These are phyloP conservation scores for Anguilla marmorata DNA, from an alignment of 2,797 vertebrate species.

Conservation along the genomic window DNA sequence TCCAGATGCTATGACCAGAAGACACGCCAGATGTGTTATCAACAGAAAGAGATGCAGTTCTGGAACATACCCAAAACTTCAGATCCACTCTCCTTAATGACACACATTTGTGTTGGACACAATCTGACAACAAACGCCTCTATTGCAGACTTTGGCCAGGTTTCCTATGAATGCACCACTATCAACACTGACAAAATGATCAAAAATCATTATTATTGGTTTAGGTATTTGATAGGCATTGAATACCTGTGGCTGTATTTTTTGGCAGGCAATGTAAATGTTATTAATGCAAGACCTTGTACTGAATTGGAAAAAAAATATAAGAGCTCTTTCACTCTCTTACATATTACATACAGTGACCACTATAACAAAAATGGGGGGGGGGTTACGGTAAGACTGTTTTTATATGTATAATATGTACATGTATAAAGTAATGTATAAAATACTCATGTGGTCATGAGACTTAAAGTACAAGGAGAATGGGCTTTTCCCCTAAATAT, in stretches of 20 bases:
- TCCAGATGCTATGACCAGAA: constrained; percentile 10
- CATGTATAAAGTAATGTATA: constrained; percentile 16
- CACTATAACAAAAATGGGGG: background rate
- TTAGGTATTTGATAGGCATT: background rate
- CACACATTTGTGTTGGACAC: background rate
- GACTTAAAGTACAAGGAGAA: constrained; percentile 1
- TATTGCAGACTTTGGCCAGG: background rate
- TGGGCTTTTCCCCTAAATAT: constrained; percentile 20
- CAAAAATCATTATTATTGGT: background rate
- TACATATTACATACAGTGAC: background rate
- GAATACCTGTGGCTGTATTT: background rate
- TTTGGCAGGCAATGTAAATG: background rate
- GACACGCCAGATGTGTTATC: background rate
- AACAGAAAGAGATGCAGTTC: background rate
- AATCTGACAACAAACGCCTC: background rate
- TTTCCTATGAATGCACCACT: background rate
- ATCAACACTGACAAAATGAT: background rate
- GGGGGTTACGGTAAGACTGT: background rate
- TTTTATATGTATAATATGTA: constrained; percentile 9
- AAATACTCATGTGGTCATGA: constrained; percentile 32
- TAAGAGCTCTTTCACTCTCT: background rate
- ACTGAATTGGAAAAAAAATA: background rate
- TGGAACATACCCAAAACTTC: background rate
- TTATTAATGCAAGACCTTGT: background rate
- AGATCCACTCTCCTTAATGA: background rate